Evolutionary conservation across 35 echinoderm and acorn worm species (phyloP).

Genomic region (Eucidaris tribuloides): DNA sequence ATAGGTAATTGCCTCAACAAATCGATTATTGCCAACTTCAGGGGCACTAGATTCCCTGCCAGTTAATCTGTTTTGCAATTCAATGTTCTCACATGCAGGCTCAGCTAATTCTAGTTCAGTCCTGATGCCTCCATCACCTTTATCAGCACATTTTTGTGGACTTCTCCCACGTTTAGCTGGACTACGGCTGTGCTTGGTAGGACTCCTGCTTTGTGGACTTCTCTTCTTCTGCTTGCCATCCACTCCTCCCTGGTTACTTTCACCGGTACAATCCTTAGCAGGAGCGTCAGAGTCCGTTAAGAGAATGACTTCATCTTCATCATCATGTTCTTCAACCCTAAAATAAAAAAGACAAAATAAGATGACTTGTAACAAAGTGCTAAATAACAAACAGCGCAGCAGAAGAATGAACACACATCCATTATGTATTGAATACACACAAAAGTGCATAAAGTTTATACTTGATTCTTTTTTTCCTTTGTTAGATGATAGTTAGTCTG

Average conservation of each 20-base stretch:
- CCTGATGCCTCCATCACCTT: neutral
- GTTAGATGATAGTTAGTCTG: too few relatives aligned
- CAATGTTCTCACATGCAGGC: neutral
- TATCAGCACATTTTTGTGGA: neutral
- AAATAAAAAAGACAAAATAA: neutral
- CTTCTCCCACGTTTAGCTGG: too few relatives aligned
- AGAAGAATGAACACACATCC: too few relatives aligned
- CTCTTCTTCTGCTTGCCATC: neutral
- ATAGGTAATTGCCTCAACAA: too few relatives aligned
- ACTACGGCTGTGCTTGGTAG: neutral
- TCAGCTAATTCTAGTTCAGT: neutral
- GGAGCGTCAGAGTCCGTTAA: neutral
- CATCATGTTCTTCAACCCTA: neutral
- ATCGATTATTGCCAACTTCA: too few relatives aligned
- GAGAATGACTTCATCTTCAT: slow-evolving; percentile 20
- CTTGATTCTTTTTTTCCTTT: too few relatives aligned
- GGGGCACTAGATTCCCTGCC: neutral
- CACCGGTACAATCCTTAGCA: neutral
- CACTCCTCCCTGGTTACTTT: neutral
- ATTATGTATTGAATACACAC: too few relatives aligned
- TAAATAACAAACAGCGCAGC: too few relatives aligned
- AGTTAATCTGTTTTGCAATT: neutral
- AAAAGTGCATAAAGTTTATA: too few relatives aligned
- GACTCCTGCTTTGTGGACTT: neutral
- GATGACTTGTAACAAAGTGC: too few relatives aligned